A percentile compares a stretch with the other conserved stretches of the same genome.
phyloP scores from a whole-genome alignment of 2,888 invertebrate species.

The Chrysopilus asiliformis region DNA sequence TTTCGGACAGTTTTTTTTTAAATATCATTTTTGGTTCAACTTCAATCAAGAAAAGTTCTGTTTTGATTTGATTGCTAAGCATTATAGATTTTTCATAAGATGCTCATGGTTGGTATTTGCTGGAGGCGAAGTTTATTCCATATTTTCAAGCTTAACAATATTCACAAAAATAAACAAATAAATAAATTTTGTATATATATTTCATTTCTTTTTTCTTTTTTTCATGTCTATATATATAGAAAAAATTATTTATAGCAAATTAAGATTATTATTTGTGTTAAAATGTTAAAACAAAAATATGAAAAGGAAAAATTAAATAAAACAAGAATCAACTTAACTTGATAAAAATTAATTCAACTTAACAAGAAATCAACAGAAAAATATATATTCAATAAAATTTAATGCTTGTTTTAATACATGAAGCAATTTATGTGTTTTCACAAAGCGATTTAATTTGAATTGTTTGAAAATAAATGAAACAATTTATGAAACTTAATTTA shows the following conservation, averaged over 20 bases:
- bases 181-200: no score
- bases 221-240: conserved; percentile 4
- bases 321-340: background rate
- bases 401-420: no score
- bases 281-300: no score
- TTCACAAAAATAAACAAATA: no score
- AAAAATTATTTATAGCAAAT: no score
- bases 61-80: background rate
- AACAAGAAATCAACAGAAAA: background rate
- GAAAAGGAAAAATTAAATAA: conserved; percentile 1
- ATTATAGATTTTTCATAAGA: conserved; percentile 1
- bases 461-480: no score
- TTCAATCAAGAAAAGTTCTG: conserved; percentile 10
- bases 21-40: conserved; percentile 11
- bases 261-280: no score
- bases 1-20: no score
- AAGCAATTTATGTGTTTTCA: no score
- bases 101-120: conserved; percentile 21
- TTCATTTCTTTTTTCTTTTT: background rate
- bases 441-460: no score
- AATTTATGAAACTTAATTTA: no score
- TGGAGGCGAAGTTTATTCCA: conserved; percentile 29
- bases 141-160: conserved; percentile 19
- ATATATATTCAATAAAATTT: conserved; percentile 3
- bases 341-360: background rate